Conservation (phyloP, 2,113 vertebrate genomes). For the Hemibagrus wyckioides region DNA sequence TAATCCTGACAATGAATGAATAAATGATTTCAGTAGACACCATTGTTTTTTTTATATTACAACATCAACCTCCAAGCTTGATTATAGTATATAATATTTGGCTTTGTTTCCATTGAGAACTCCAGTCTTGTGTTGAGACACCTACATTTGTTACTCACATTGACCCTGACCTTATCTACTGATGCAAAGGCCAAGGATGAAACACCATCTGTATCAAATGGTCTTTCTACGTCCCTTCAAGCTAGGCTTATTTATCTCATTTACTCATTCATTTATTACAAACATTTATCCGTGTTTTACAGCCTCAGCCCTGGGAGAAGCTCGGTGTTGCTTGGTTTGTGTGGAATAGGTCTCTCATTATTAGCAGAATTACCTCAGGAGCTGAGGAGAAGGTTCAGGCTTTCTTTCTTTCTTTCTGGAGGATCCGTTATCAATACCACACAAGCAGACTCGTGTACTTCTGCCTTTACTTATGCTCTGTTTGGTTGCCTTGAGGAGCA, state of each 20-base stretch:
- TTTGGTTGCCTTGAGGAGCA: not conserved
- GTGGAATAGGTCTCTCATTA: not conserved
- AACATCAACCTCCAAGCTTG: no score
- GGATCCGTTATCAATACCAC: slow-evolving; percentile 19
- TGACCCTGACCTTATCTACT: slow-evolving; percentile 71
- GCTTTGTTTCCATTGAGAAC: slow-evolving; percentile 71
- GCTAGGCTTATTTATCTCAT: not conserved
- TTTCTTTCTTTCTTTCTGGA: not conserved
- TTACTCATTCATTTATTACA: not conserved
- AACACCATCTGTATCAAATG: slow-evolving; percentile 70
- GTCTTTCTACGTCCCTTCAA: slow-evolving; percentile 40
- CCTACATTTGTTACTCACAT: slow-evolving; percentile 61
- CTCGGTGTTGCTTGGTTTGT: slow-evolving; percentile 2
- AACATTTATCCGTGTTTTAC: slow-evolving; percentile 34
- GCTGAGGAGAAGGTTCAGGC: not conserved
- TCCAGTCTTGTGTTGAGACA: slow-evolving; percentile 53
- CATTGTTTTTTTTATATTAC: no score
- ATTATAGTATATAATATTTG: slow-evolving; percentile 46
- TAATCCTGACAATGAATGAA: no score
- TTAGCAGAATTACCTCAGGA: slow-evolving; percentile 30
- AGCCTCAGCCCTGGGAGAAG: not conserved
- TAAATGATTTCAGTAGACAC: no score
- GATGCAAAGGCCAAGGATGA: slow-evolving; percentile 72
- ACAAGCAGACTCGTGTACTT: slow-evolving; percentile 1
- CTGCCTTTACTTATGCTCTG: not conserved